These are phyloP conservation scores for Pholis gunnellus DNA, from an alignment of 2,113 vertebrate genomes.

Conservation along the genomic window DNA sequence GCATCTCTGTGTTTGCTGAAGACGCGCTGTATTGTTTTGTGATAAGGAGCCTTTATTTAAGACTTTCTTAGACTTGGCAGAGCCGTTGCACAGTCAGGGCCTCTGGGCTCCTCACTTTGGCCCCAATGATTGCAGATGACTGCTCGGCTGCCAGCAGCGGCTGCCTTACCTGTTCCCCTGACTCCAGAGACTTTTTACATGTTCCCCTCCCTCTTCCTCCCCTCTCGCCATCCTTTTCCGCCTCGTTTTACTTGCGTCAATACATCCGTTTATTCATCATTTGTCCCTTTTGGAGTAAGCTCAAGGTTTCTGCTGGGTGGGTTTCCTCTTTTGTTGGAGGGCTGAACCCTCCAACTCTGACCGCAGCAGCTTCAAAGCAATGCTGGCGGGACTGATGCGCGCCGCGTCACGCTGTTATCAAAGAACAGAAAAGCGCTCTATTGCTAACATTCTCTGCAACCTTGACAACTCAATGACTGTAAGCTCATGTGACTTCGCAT, in stretches of 20 bases:
- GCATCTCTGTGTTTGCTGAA: conserved; percentile 68
- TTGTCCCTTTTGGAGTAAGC: conserved; percentile 15
- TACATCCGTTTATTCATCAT: conserved; percentile 52
- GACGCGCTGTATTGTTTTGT: conserved; percentile 50
- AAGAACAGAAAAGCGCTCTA: conserved; percentile 25
- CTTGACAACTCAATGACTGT: conserved; percentile 16
- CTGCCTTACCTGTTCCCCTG: conserved; percentile 70
- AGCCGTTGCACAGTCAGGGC: conserved; percentile 61
- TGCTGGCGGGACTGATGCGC: not conserved
- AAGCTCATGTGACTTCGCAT: conserved; percentile 9
- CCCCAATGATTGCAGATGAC: conserved; percentile 72
- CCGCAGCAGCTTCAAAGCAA: conserved; percentile 41
- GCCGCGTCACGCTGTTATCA: not conserved
- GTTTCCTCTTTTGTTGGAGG: conserved; percentile 20
- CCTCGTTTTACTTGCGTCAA: conserved; percentile 31
- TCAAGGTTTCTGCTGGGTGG: conserved; percentile 49
- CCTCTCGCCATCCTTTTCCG: conserved; percentile 16
- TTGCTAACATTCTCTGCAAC: not conserved
- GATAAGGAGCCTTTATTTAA: conserved; percentile 72
- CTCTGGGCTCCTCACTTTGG: conserved; percentile 76
- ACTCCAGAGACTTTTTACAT: conserved; percentile 60
- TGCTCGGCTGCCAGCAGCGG: conserved; percentile 72
- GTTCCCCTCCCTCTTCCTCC: conserved; percentile 39
- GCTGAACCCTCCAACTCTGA: conserved; percentile 38
- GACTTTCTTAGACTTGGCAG: conserved; percentile 74